Evolutionary conservation across 2,113 vertebrate species (phyloP).

Genomic region (Malurus alboscapulatus): DNA sequence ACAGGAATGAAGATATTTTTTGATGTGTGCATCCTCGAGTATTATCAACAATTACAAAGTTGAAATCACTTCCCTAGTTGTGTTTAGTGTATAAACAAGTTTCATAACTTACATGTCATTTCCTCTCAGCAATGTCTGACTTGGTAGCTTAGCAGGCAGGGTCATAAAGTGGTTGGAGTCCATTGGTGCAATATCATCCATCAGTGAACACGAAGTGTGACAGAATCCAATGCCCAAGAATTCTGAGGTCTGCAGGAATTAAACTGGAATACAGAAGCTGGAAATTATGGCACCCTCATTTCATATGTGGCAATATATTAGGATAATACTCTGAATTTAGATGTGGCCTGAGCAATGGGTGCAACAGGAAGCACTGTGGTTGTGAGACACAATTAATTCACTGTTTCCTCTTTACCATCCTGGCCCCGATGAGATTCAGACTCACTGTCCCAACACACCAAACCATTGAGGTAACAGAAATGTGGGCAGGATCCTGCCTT

Average conservation of each 20-base stretch:
- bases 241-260: not conserved
- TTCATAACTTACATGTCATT: constrained; percentile 10
- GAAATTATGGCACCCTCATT: not conserved
- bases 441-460: not conserved
- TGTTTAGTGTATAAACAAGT: constrained; percentile 20
- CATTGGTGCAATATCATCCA: not conserved
- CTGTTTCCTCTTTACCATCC: not conserved
- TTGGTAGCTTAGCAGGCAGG: not conserved
- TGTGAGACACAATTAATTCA: constrained; percentile 9
- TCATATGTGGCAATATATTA: not conserved
- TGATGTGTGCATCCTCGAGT: not conserved
- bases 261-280: not conserved
- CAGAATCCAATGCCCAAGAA: not conserved
- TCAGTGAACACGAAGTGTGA: not conserved
- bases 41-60: not conserved
- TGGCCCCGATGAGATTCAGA: not conserved
- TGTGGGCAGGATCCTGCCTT: not conserved
- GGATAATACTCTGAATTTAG: not conserved
- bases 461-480: not conserved
- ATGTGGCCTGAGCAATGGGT: not conserved
- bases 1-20: not conserved
- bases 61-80: not conserved
- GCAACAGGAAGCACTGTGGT: not conserved
- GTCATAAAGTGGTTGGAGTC: not conserved
- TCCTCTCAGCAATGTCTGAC: constrained; percentile 3